Evolutionary conservation across 2,888 invertebrate species (phyloP), one percentile per base, ranked within the genome.

Genomic region (Drosophila macrospina): DNA sequence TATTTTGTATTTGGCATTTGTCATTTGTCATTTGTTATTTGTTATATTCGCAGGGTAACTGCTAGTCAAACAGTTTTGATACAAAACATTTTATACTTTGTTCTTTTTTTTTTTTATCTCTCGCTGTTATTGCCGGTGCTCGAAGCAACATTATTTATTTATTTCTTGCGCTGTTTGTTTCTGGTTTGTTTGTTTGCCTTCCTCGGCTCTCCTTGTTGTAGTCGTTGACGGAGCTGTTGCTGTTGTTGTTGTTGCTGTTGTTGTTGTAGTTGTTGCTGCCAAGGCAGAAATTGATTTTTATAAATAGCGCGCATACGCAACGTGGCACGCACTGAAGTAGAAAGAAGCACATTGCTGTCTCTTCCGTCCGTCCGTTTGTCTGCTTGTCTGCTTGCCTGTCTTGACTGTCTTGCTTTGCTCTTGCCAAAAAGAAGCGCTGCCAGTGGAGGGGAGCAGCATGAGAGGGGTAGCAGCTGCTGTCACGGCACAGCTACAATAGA

Each of bases 261-360:
- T 13, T 42, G 24, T 36, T 50, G 44, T 30, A 42, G 52, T n/a
- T 60, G 52, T 41, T 34, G 82, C 83, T 72, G 82, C 75, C 81
- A 86, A 84, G 82, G 67, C 85, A 81, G 72, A 85, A 84, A 84
- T 87, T 84, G 88, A 84, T 84, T 84, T 84, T 86, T 84, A 84
- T 85, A 84, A 84, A 84, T 84, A 84, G 84, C 84, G 79, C 82
- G 88, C 74, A 84, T 84, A 87, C 84, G 84, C 84, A 87, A 77
- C 86, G 86, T 85, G 76, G 86, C 83, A 84, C 83, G 88, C 84
- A 84, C 72, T 72, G 76, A 87, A 77, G 87, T 84, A 74, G 82
- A 78, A 85, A 72, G 56, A 63, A 84, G 62, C 72, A 81, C 65
- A 67, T 64, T 65, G 57, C 51, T 30, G 45, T 59, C 28, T 32